These are phyloP conservation scores for Sialia sialis DNA, from an alignment of 2,113 vertebrate genomes.

Conservation along the genomic window DNA sequence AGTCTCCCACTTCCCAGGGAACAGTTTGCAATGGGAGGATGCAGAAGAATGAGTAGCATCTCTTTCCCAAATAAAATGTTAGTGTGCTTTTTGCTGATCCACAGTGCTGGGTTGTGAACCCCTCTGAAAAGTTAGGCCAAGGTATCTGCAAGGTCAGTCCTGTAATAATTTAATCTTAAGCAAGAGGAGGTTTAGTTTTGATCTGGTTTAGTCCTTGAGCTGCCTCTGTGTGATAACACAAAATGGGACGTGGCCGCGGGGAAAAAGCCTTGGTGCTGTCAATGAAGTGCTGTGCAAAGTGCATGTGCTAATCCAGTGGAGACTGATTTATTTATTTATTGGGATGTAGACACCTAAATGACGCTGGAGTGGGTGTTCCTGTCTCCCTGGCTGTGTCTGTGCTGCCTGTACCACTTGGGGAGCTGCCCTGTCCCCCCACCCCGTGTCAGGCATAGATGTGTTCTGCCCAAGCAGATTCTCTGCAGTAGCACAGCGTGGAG, in stretches of 20 bases:
- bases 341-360: neutral
- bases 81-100: neutral
- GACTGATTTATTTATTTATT: neutral
- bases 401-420: neutral
- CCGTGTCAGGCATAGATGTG: fast-evolving
- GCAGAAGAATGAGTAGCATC: neutral
- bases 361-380: neutral
- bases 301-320: neutral
- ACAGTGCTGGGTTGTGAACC: neutral
- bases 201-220: neutral
- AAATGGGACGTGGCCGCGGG: fast-evolving
- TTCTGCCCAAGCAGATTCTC: neutral
- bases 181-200: neutral
- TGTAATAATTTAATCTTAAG: neutral
- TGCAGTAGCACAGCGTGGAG: fast-evolving
- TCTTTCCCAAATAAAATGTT: neutral
- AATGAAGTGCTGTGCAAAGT: neutral
- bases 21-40: neutral
- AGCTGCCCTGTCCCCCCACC: neutral
- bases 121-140: neutral
- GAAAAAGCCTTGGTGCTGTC: neutral
- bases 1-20: neutral
- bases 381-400: neutral
- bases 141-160: neutral
- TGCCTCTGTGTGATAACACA: neutral